These are phyloP conservation scores for Trinectes maculatus DNA, from an alignment of 2,113 vertebrate genomes.

Conservation along the genomic window DNA sequence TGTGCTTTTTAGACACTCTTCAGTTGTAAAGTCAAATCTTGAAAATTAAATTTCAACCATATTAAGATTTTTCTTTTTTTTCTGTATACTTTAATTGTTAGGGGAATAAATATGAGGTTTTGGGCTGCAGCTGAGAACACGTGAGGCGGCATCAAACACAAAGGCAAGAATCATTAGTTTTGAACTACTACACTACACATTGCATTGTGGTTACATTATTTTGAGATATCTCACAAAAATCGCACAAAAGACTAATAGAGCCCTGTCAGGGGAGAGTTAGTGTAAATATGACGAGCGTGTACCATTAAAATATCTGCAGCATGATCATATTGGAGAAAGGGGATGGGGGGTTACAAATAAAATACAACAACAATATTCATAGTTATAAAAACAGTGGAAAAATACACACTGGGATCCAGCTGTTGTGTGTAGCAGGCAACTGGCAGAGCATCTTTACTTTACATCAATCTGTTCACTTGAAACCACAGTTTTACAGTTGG, in stretches of 20 bases:
- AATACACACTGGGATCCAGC: constrained; percentile 8
- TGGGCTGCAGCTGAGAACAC: no score
- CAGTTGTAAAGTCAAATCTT: no score
- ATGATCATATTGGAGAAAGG: not conserved
- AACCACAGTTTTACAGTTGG: no score
- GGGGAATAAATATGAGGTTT: no score
- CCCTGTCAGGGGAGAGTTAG: no score
- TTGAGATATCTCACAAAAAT: not conserved
- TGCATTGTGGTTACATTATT: not conserved
- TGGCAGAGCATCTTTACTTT: constrained; percentile 35
- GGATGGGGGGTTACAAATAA: not conserved
- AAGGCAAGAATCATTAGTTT: not conserved
- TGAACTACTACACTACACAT: not conserved
- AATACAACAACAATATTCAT: constrained; percentile 4
- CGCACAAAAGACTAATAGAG: no score
- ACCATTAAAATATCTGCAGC: not conserved
- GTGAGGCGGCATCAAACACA: no score
- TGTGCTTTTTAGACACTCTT: no score
- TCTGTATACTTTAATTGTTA: no score
- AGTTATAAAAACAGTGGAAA: not conserved
- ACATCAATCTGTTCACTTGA: constrained; percentile 46
- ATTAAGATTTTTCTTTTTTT: no score
- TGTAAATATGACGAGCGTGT: no score
- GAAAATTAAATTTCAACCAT: no score
- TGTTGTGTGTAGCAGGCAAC: constrained; percentile 36